Evolutionary conservation across 23 tunicate genomes (phyloP), one percentile per base, ranked within the genome.

Genomic region (Corella eumyota): DNA sequence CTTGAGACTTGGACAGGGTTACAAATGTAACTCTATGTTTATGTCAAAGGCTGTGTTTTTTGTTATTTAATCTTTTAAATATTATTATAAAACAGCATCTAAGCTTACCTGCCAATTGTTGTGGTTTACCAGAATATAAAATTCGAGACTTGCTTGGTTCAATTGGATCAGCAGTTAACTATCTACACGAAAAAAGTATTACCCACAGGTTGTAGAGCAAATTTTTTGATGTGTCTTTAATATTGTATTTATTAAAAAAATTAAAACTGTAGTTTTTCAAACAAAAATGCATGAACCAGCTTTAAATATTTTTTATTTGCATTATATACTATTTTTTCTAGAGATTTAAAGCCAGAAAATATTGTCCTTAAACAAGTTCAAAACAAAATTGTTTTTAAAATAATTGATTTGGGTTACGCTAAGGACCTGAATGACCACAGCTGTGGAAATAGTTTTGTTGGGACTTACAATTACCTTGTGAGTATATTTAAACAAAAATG

Each of bases 261-360:
- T n/a, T n/a, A n/a, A n/a, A n/a, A n/a, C n/a, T n/a, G n/a, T n/a
- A n/a, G n/a, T n/a, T n/a, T n/a, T n/a, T n/a, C n/a, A n/a, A n/a
- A n/a, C n/a, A n/a, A n/a, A n/a, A n/a, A n/a, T n/a, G n/a, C n/a
- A n/a, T n/a, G n/a, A n/a, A n/a, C n/a, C n/a, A n/a, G n/a, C n/a
- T n/a, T n/a, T n/a, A n/a, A n/a, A n/a, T n/a, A n/a, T n/a, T n/a
- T n/a, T n/a, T n/a, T n/a, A n/a, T n/a, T n/a, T n/a, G n/a, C n/a
- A n/a, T n/a, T n/a, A n/a, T n/a, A n/a, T n/a, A n/a, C n/a, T n/a
- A n/a, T n/a, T n/a, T n/a, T n/a, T 56, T 66, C 7, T 52, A 88
- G 96, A 62, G 96, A 88, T 61, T 44, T 88, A 34, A 88, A 88
- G 45, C 96, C 96, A 32, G 96, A 88, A 73, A 88, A 88, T 52